Conservation (phyloP, 2,113 vertebrate species). For the Chaetura pelagica region DNA sequence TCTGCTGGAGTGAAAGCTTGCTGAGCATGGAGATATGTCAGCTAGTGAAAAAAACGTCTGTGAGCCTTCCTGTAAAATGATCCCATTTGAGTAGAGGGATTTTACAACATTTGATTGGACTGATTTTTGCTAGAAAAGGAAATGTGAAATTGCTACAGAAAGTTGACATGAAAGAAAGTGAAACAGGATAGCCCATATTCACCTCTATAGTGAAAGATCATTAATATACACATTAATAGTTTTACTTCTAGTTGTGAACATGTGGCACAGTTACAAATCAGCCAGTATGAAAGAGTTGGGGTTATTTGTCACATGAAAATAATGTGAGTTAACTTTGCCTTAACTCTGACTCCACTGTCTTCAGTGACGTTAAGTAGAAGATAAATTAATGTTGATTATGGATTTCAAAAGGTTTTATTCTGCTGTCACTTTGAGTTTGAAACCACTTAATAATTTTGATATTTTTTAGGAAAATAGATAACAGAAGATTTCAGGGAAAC, state of each 20-base stretch:
- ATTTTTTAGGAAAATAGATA: slow-evolving; percentile 3
- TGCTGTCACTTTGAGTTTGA: slow-evolving; percentile 23
- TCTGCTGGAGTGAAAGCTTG: background rate
- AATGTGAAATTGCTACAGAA: background rate
- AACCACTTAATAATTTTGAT: background rate
- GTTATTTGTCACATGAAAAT: background rate
- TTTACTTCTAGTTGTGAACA: background rate
- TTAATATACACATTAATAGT: background rate
- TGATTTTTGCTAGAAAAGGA: slow-evolving; percentile 1
- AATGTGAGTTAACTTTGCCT: background rate
- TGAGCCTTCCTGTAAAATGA: background rate
- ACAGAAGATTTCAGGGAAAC: background rate
- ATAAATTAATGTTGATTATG: background rate
- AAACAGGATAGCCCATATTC: background rate
- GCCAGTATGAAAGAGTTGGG: background rate
- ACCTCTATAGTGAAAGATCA: background rate
- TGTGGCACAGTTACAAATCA: background rate
- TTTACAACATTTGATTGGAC: background rate
- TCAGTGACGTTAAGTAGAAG: background rate
- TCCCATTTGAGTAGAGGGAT: background rate
- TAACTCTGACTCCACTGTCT: background rate
- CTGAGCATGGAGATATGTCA: background rate
- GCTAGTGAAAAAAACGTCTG: background rate
- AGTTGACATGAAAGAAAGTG: background rate
- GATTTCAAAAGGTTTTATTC: background rate